Evolutionary conservation across 2,888 invertebrate genomes (phyloP).

Genomic region (Luffia ferchaultella): DNA sequence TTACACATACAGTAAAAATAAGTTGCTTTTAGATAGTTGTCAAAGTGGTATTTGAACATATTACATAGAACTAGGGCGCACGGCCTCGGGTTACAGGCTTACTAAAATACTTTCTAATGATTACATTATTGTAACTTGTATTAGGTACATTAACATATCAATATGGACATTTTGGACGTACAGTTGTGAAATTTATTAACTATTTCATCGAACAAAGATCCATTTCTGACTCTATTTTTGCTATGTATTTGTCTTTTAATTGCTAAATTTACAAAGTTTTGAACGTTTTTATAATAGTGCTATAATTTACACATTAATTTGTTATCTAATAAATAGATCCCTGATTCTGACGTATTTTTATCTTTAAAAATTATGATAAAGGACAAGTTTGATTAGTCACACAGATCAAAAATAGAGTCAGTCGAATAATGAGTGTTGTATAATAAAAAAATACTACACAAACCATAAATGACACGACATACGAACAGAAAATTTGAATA

Average conservation of each 20-base stretch:
- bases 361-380: neutral
- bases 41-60: slow-evolving; percentile 33
- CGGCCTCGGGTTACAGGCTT: slow-evolving; percentile 38
- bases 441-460: no score
- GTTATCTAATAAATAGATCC: neutral
- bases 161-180: slow-evolving; percentile 50
- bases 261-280: neutral
- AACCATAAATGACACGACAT: no score
- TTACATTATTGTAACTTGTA: slow-evolving; percentile 64
- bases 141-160: slow-evolving; percentile 63
- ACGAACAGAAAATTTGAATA: no score
- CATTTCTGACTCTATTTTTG: neutral
- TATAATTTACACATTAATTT: neutral
- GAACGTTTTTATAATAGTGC: neutral
- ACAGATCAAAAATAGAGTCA: neutral
- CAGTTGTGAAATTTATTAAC: slow-evolving; percentile 44
- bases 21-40: slow-evolving; percentile 56
- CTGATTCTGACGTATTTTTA: neutral
- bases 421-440: neutral
- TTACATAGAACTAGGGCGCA: neutral
- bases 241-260: neutral
- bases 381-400: neutral
- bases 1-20: slow-evolving; percentile 65
- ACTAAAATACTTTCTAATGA: slow-evolving; percentile 55
- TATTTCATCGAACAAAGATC: slow-evolving; percentile 1